phyloP scores from a whole-genome alignment of 2,888 invertebrate genomes.

The Hirtodrosophila duncani region DNA sequence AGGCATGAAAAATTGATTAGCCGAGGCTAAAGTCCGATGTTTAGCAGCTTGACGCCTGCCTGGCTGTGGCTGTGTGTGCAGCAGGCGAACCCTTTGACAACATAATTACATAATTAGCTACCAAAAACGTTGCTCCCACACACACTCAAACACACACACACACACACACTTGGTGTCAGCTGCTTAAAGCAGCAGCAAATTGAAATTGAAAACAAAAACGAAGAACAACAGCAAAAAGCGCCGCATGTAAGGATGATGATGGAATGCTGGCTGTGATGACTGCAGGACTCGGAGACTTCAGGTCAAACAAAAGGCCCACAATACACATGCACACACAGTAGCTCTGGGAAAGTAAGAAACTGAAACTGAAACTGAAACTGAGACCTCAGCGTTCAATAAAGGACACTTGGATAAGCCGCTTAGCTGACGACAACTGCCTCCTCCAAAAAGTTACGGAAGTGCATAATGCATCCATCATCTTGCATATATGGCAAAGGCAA shows the following conservation, averaged over 20 bases:
- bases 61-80: slow-evolving; percentile 8
- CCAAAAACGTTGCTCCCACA: no score
- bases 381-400: slow-evolving; percentile 35
- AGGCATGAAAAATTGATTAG: slow-evolving; percentile 51
- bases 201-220: background rate
- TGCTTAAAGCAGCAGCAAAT: slow-evolving; percentile 18
- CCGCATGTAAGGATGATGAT: slow-evolving; percentile 43
- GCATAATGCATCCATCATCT: slow-evolving; percentile 70
- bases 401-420: slow-evolving; percentile 68
- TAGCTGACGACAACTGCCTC: slow-evolving; percentile 43
- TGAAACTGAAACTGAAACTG: no score
- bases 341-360: slow-evolving; percentile 13
- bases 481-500: slow-evolving; percentile 30
- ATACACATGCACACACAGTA: background rate
- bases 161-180: slow-evolving; percentile 51
- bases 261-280: slow-evolving; percentile 49
- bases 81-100: slow-evolving; percentile 55
- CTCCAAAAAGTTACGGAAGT: no score
- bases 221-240: background rate
- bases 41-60: slow-evolving; percentile 50
- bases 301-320: slow-evolving; percentile 22
- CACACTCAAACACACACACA: no score
- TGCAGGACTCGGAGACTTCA: slow-evolving; percentile 39
- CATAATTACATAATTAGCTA: slow-evolving; percentile 75
- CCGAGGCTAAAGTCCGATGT: slow-evolving; percentile 26